Conservation (phyloP, 2,888 invertebrate species). For the Auanema sp. region DNA sequence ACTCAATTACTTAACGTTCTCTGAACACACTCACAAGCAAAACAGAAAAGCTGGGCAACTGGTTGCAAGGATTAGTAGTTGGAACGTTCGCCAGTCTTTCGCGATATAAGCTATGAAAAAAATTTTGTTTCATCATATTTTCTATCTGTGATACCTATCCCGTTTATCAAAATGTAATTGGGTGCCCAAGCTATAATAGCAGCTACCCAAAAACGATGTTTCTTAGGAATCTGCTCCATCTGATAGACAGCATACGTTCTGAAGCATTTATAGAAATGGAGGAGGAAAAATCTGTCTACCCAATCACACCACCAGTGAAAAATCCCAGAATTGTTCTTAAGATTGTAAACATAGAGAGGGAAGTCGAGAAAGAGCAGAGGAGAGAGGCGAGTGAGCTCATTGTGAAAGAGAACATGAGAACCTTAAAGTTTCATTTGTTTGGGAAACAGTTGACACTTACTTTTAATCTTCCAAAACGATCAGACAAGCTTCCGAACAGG, state of each 20-base stretch:
- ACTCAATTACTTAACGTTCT: not conserved
- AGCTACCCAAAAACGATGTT: conserved; percentile 56
- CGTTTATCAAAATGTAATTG: conserved; percentile 52
- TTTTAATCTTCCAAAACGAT: conserved; percentile 34
- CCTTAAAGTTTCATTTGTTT: conserved; percentile 15
- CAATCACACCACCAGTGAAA: conserved; percentile 58
- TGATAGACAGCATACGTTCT: conserved; percentile 50
- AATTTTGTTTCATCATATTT: conserved; percentile 1
- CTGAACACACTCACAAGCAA: conserved; percentile 30
- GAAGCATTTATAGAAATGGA: conserved; percentile 6
- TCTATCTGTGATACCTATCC: conserved; percentile 7
- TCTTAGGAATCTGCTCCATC: conserved; percentile 57
- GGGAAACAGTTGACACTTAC: conserved; percentile 20
- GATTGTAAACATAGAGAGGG: conserved; percentile 49
- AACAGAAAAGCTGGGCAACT: conserved; percentile 50
- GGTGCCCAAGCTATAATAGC: conserved; percentile 57
- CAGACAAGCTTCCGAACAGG: conserved; percentile 30
- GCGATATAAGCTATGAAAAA: conserved; percentile 35
- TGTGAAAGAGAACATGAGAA: conserved; percentile 27
- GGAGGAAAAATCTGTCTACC: conserved; percentile 19
- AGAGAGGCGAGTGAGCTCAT: conserved; percentile 23
- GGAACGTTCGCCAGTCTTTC: conserved; percentile 53
- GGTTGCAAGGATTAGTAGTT: conserved; percentile 39
- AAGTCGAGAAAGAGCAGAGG: conserved; percentile 26
- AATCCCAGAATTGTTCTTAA: conserved; percentile 48